Evolutionary conservation across 2,113 vertebrate genomes (phyloP), one percentile per base, ranked within the genome.

Genomic region (Struthio camelus): DNA sequence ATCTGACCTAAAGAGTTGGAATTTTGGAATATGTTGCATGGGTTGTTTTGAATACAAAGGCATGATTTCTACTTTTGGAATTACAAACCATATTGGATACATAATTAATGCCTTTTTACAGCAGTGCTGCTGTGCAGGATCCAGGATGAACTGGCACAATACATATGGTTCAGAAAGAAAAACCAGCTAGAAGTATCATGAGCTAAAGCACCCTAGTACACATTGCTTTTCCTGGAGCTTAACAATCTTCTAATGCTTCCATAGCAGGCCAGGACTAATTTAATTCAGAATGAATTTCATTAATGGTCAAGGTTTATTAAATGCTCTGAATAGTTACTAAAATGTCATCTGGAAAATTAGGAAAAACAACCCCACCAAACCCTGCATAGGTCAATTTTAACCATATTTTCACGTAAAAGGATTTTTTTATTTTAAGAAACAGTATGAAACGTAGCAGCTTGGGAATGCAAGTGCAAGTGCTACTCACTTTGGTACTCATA

Each of bases 401-500:
- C 5, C 28, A 44, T 36, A 56, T 85, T 92, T 88, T n/a, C 46
- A 88, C 53, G 14, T 1, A 65, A 85, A 85, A 75, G 9, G 1
- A 20, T 38, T 18, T 10, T 16, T 25, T 36, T 79, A 42, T 69
- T 71, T 82, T 11, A 64, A 80, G 30, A 23, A 50, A 53, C 0
- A 1, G 5, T 56, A 24, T 25, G 67, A 38, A 14, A 15, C 54
- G 12, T 42, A 77, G 12, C 6, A 28, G 36, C 5, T 84, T 58
- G 27, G 17, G 12, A 79, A 70, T 14, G 7, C 0, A 1, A n/a
- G 0, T 14, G 7, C 0, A 1, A n/a, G 0, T 75, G 14, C 15
- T 58, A 19, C 38, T 75, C n/a, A 42, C 5, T 75, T 61, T 36
- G 40, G 10, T 62, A 51, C 23, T 42, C 24, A 48, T 7, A 25